phyloP scores from a whole-genome alignment of 1,140 invertebrate species.

The Apis florea region DNA sequence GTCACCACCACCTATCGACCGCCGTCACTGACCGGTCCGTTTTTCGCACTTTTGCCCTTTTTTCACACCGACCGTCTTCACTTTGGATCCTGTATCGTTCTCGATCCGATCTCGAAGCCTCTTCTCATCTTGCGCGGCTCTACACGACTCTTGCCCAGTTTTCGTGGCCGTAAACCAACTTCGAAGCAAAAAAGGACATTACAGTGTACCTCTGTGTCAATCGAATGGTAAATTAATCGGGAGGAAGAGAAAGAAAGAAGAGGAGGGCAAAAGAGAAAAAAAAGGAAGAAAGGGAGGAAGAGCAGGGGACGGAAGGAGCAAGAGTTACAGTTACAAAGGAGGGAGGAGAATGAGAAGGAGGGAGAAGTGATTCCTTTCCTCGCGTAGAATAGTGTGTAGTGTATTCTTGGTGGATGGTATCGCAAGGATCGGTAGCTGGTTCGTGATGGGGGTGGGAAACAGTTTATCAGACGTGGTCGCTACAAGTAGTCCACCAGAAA shows the following conservation, averaged over 20 bases:
- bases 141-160: not conserved
- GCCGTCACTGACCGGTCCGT: conserved; percentile 43
- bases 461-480: conserved; percentile 28
- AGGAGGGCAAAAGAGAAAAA: not conserved
- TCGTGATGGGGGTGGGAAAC: conserved; percentile 42
- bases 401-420: conserved; percentile 46
- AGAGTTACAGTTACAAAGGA: not conserved
- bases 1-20: conserved; percentile 37
- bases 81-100: not conserved
- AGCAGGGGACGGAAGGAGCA: not conserved
- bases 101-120: not conserved
- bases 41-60: conserved; percentile 30
- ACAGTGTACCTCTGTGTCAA: too few relatives aligned
- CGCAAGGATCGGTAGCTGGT: conserved; percentile 29
- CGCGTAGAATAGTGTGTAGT: conserved; percentile 18
- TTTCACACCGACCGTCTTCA: not conserved
- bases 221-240: not conserved
- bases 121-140: not conserved
- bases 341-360: not conserved
- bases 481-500: conserved; percentile 32
- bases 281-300: not conserved
- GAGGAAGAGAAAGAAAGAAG: not conserved
- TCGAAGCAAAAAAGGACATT: not conserved
- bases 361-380: not conserved
- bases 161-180: not conserved